Evolutionary conservation across 92 coral and sea anemone species (phyloP), one percentile per base, ranked within the genome.

Genomic region (Porites divaricata): DNA sequence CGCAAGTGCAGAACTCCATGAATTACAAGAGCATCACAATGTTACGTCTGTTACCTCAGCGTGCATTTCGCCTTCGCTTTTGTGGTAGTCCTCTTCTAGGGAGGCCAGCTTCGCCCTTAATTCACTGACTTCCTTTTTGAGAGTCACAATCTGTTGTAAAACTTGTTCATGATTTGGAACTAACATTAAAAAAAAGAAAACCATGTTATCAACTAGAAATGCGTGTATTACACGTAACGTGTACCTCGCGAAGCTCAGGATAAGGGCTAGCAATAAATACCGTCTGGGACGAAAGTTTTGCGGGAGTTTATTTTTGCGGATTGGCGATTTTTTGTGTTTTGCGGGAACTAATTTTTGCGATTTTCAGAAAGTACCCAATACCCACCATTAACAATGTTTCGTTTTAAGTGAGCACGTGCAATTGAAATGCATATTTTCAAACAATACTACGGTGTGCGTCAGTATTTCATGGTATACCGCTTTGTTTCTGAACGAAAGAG

Each of bases 91-190:
- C 69, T 95, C 98, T 66, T 95, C 97, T 73, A 84, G 86, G n/a
- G 89, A 86, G 0, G 98, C 98, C 21, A 91, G 80, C 20, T 90
- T 87, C 52, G 97, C 91, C 11, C 98, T 93, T 57, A 90, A 86
- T 75, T 93, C 98, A 56, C 98, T 80, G 54, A 93, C 65, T 65
- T 95, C 98, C 45, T 91, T 93, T 81, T 93, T 95, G 5, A 95
- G 89, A 15, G 77, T 82, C 8, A 90, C 92, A 22, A 95, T 86
- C 84, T 95, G 98, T 69, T 93, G 97, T 68, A 95, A 26, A 4
- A 97, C 97, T 63, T 95, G 98, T 64, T 95, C 98, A 74, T 93
- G 98, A 77, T 86, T 93, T 17, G 95, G 98, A 72, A 93, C 98
- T 95, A 9, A 53, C 21, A 1, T 21, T n/a, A n/a, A n/a, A 83